Conservation (phyloP, 2,888 invertebrate species). For the Teinopalpus imperialis region DNA sequence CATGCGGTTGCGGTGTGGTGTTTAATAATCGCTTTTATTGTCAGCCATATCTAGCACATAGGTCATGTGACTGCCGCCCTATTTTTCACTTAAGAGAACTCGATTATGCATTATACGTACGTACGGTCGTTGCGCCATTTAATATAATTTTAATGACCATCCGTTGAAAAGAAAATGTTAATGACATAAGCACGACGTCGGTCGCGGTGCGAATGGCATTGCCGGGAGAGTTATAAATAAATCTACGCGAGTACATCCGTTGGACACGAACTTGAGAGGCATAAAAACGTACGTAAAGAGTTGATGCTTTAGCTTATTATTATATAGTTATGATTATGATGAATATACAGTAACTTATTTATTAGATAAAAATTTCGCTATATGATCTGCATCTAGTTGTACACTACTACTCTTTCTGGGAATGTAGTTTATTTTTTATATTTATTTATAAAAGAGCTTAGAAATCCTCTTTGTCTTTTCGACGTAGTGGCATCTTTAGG, state of each 20-base stretch:
- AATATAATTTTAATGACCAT: slow-evolving; percentile 47
- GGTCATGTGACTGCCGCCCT: slow-evolving; percentile 33
- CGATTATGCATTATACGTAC: slow-evolving; percentile 35
- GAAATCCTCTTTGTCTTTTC: too few species aligned
- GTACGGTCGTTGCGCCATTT: slow-evolving; percentile 39
- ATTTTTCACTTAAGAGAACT: slow-evolving; percentile 45
- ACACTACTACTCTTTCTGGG: too few species aligned
- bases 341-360: too few species aligned
- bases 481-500: too few species aligned
- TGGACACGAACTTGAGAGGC: slow-evolving; percentile 7
- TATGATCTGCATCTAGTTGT: too few species aligned
- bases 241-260: slow-evolving; percentile 10
- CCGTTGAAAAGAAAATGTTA: slow-evolving; percentile 46
- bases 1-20: slow-evolving; percentile 42
- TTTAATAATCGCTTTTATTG: slow-evolving; percentile 45
- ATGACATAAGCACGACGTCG: slow-evolving; percentile 42
- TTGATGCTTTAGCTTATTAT: slow-evolving; percentile 7
- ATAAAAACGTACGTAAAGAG: slow-evolving; percentile 16
- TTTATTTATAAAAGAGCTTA: too few species aligned
- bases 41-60: slow-evolving; percentile 43
- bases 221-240: slow-evolving; percentile 20
- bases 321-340: background rate
- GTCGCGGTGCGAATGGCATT: slow-evolving; percentile 24
- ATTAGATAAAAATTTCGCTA: too few species aligned
- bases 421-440: too few species aligned